These are phyloP conservation scores for Pammene aurita DNA, from an alignment of 2,888 invertebrate species.

Conservation along the genomic window DNA sequence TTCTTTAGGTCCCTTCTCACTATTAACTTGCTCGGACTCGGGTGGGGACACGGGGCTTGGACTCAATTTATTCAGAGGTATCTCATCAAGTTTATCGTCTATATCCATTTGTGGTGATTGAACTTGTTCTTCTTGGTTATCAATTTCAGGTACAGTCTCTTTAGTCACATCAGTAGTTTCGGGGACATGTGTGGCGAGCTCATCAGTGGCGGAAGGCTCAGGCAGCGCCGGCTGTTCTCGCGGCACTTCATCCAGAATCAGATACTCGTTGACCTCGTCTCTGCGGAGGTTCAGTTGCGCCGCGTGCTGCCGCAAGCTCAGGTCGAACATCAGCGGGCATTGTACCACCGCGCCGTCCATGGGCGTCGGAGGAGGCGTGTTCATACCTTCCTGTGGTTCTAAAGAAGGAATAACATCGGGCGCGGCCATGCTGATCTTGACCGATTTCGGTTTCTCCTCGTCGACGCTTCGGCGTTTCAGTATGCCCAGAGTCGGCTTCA, in stretches of 20 bases:
- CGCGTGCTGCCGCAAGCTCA: conserved; percentile 50
- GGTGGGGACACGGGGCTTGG: too few species aligned
- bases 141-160: background rate
- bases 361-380: conserved; percentile 54
- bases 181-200: conserved; percentile 41
- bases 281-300: conserved; percentile 50
- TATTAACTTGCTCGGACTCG: too few species aligned
- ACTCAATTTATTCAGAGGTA: too few species aligned
- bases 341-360: conserved; percentile 49
- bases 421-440: conserved; percentile 52
- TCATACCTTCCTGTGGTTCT: conserved; percentile 49
- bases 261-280: conserved; percentile 62
- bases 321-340: conserved; percentile 53
- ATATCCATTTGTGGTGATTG: background rate
- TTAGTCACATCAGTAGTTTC: background rate
- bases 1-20: background rate
- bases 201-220: conserved; percentile 64
- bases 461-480: conserved; percentile 57
- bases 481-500: conserved; percentile 69
- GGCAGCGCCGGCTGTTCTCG: conserved; percentile 64
- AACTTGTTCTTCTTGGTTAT: background rate
- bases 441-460: conserved; percentile 52
- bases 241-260: conserved; percentile 67
- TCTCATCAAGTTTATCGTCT: background rate
- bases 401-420: conserved; percentile 59